Evolutionary conservation across 2,888 invertebrate genomes (phyloP).

Genomic region (Strigamia maritima): DNA sequence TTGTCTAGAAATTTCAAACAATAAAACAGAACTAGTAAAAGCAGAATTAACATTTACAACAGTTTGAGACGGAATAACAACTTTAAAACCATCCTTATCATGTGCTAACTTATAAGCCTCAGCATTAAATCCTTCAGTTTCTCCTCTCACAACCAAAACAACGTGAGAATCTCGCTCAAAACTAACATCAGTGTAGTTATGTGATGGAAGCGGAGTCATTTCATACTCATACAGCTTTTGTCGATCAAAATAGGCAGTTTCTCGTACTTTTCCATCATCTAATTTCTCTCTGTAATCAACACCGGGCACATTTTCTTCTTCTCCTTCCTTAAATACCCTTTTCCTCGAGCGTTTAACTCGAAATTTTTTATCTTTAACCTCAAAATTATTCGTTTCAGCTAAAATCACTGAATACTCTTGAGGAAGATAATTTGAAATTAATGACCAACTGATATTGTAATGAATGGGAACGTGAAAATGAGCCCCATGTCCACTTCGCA

Average conservation of each 20-base stretch:
- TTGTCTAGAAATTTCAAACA: slow-evolving; percentile 78
- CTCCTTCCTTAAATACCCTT: neutral
- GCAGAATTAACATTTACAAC: slow-evolving; percentile 83
- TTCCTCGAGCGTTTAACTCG: too few relatives aligned
- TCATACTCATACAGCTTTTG: neutral
- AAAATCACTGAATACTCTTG: slow-evolving; percentile 57
- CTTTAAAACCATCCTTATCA: slow-evolving; percentile 60
- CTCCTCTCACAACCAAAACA: slow-evolving; percentile 78
- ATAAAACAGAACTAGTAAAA: slow-evolving; percentile 75
- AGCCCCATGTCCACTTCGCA: slow-evolving; percentile 77
- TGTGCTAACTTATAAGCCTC: slow-evolving; percentile 65
- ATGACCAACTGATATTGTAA: slow-evolving; percentile 64
- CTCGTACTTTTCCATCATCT: neutral
- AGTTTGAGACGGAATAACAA: slow-evolving; percentile 72
- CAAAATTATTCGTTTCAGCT: slow-evolving; percentile 42
- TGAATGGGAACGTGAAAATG: slow-evolving; percentile 74
- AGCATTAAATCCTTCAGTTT: slow-evolving; percentile 79
- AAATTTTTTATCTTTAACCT: neutral
- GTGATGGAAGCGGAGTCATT: slow-evolving; percentile 55
- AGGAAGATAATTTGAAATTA: slow-evolving; percentile 58
- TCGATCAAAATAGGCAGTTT: neutral
- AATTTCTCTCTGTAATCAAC: neutral
- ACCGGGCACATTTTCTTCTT: neutral
- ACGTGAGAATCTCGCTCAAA: slow-evolving; percentile 59
- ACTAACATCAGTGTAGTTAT: slow-evolving; percentile 64